Conservation (phyloP, 2,113 vertebrate genomes). For the Hemibagrus wyckioides region DNA sequence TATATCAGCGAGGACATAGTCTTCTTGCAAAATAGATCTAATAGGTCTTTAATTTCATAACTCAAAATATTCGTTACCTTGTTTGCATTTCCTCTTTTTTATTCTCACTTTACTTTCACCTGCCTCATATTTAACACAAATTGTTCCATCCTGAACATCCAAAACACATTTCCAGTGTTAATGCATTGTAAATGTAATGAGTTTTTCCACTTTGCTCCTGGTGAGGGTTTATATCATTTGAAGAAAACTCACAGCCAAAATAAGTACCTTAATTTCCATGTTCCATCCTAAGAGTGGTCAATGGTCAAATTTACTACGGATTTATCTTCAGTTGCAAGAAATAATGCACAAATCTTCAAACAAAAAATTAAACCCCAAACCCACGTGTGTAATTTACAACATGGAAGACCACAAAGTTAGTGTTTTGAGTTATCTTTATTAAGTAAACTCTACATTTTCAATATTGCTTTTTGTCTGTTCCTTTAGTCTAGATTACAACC, state of each 20-base stretch:
- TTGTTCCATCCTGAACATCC: not conserved
- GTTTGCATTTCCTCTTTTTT: not conserved
- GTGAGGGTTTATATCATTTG: not conserved
- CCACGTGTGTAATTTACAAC: not conserved
- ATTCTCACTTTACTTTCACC: not conserved
- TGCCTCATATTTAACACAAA: not conserved
- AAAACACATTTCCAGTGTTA: not conserved
- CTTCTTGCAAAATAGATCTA: not conserved
- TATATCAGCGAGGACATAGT: not conserved
- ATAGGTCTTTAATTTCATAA: not conserved
- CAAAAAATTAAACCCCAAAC: not conserved
- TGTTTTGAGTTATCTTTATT: conserved; percentile 76
- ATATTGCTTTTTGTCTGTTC: conserved; percentile 71
- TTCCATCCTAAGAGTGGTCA: not conserved
- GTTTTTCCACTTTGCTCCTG: not conserved
- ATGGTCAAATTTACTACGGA: not conserved
- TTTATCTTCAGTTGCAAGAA: conserved; percentile 1
- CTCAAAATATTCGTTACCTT: not conserved
- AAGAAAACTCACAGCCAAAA: not conserved
- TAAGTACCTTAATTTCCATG: not conserved
- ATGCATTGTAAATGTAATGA: not conserved
- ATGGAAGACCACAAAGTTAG: conserved; percentile 33
- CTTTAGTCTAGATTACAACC: conserved; percentile 73
- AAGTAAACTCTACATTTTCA: conserved; percentile 77
- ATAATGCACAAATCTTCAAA: not conserved